A percentile compares a stretch with the other conserved stretches of the same genome.
These are phyloP conservation scores for Antitype chi DNA, from an alignment of 2,888 invertebrate genomes.

Conservation along the genomic window DNA sequence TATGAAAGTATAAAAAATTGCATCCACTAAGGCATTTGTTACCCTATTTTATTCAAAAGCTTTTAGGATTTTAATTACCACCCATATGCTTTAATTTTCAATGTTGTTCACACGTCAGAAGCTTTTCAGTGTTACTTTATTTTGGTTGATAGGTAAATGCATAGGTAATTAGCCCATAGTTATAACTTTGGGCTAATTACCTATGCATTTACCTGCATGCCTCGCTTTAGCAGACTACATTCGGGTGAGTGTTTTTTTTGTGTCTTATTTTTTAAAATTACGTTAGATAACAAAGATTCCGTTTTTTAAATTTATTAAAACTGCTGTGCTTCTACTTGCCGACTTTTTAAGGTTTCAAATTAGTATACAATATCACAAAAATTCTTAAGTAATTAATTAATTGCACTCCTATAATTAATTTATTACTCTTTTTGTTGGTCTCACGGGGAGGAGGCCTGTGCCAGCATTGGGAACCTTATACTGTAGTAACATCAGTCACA, in stretches of 20 bases:
- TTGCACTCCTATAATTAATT: too few species aligned
- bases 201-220: too few species aligned
- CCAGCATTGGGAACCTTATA: too few species aligned
- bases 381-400: background rate
- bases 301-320: background rate
- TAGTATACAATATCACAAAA: background rate
- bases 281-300: background rate
- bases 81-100: background rate
- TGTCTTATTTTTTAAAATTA: background rate
- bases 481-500: too few species aligned
- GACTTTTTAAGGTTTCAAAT: background rate
- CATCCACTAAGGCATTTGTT: background rate
- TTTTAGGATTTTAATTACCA: background rate
- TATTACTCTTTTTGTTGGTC: too few species aligned
- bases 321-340: too few species aligned
- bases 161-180: background rate
- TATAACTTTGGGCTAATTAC: too few species aligned
- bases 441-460: too few species aligned
- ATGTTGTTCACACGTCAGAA: background rate
- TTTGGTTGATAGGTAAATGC: background rate
- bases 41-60: background rate
- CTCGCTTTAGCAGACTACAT: background rate
- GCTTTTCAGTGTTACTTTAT: background rate
- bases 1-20: background rate
- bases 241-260: constrained; percentile 12